phyloP scores from a whole-genome alignment of 2,888 invertebrate genomes.

The Pterostichus madidus region DNA sequence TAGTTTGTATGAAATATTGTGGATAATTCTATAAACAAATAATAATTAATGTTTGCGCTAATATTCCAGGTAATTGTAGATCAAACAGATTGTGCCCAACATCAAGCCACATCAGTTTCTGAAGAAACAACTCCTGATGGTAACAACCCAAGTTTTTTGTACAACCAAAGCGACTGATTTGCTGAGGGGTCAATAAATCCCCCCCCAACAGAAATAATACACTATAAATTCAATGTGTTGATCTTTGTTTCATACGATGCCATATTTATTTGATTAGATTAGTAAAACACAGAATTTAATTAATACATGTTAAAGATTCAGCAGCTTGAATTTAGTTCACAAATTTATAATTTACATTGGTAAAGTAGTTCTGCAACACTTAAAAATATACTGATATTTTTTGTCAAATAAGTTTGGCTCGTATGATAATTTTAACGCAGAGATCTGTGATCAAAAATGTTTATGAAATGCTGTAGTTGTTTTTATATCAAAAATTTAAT shows the following conservation, averaged over 20 bases:
- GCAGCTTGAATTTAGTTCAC: conserved; percentile 40
- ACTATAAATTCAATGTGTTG: conserved; percentile 25
- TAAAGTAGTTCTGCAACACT: conserved; percentile 26
- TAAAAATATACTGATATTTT: conserved; percentile 4
- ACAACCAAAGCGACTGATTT: conserved; percentile 65
- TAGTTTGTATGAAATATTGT: no score
- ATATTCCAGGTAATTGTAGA: conserved; percentile 58
- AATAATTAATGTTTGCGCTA: background rate
- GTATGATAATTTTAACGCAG: conserved; percentile 49
- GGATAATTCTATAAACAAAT: no score
- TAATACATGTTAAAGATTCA: conserved; percentile 2
- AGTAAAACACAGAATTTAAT: conserved; percentile 36
- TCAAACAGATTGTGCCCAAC: conserved; percentile 50
- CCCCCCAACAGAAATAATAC: conserved; percentile 26
- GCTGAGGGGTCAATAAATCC: background rate
- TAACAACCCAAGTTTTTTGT: conserved; percentile 60
- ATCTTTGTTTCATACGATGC: conserved; percentile 51
- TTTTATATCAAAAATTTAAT: conserved; percentile 55
- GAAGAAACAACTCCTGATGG: conserved; percentile 64
- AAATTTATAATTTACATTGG: conserved; percentile 11
- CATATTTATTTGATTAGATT: conserved; percentile 54
- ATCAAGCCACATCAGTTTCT: conserved; percentile 54
- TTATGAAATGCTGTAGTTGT: conserved; percentile 58
- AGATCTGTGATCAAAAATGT: conserved; percentile 60
- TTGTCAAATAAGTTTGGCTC: conserved; percentile 52